These are phyloP conservation scores for Gallinago stenura DNA, from an alignment of 2,797 vertebrate genomes.

Conservation along the genomic window DNA sequence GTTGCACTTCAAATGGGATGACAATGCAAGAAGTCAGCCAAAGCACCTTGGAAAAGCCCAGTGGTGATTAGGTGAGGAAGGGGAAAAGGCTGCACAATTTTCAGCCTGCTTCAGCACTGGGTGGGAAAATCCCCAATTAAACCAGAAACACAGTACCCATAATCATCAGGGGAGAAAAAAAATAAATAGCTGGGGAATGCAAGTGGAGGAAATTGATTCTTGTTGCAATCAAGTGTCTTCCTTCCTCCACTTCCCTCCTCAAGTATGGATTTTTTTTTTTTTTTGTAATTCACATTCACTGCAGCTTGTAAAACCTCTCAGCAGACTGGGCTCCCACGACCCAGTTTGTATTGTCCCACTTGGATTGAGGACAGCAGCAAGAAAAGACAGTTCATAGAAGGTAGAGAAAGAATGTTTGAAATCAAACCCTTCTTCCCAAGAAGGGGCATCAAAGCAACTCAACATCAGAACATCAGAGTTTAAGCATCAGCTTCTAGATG, in stretches of 20 bases:
- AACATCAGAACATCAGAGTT: neutral
- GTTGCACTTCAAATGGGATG: neutral
- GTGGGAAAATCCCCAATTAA: slow-evolving; percentile 39
- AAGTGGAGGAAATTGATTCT: slow-evolving; percentile 13
- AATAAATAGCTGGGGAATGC: neutral
- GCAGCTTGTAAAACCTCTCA: neutral
- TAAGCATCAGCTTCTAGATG: neutral
- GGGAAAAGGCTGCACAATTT: neutral
- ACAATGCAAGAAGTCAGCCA: neutral
- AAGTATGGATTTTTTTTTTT: neutral
- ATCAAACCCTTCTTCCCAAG: neutral
- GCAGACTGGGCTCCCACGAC: neutral
- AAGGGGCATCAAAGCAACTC: neutral
- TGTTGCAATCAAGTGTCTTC: neutral
- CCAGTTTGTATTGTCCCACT: neutral
- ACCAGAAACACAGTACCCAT: neutral
- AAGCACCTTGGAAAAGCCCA: neutral
- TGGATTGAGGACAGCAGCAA: neutral
- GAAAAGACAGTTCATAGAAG: neutral
- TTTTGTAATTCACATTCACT: neutral
- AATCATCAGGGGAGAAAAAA: slow-evolving; percentile 2
- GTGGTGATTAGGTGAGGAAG: neutral
- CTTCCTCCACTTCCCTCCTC: neutral
- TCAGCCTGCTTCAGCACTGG: neutral
- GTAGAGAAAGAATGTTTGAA: neutral